Evolutionary conservation across 2,888 invertebrate species (phyloP), one percentile per base, ranked within the genome.

Genomic region (Empis stercorea): DNA sequence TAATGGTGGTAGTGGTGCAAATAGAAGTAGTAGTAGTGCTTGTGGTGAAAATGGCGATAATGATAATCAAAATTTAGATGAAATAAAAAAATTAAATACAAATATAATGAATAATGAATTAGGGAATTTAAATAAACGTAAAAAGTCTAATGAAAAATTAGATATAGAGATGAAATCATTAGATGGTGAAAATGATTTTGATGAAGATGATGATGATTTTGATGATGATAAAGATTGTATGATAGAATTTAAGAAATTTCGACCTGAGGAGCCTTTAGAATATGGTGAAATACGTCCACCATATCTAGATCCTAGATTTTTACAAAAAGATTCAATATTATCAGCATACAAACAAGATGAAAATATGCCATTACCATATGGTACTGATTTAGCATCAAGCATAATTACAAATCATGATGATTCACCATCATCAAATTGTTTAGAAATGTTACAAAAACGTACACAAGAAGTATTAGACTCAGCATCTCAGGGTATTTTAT

Each of bases 391-490:
- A 43, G 64, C 66, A 4, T 66, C 87, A 54, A 80, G 85, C 55
- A 87, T 87, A 61, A 87, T 88, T 56, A 88, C 87, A 48, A 84
- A 83, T 62, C 84, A 85, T 62, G 84, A 84, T 69, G 81, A 83
- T 53, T 78, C 80, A 54, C 83, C 84, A 39, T 78, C 81, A 53
- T 76, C 82, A 43, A 93, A 92, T 69, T 91, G 92, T 2, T 71
- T 93, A 57, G 92, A 93, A 71, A 84, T 92, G 83, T 73, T 93
- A 52, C 92, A 93, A 67, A 84, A 87, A 65, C 78, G 91, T 57
- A 89, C 93, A 32, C 91, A 92, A 71, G 92, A 92, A 74, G 92
- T 93, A 48, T 73, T 93, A 52, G 92, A 92, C 65, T 92, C 89
- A 59, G 92, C 93, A 49, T 91, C 91, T 59, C 91, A 92, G 71